Conservation (phyloP, 2,113 vertebrate species). For the Otolemur garnettii region DNA sequence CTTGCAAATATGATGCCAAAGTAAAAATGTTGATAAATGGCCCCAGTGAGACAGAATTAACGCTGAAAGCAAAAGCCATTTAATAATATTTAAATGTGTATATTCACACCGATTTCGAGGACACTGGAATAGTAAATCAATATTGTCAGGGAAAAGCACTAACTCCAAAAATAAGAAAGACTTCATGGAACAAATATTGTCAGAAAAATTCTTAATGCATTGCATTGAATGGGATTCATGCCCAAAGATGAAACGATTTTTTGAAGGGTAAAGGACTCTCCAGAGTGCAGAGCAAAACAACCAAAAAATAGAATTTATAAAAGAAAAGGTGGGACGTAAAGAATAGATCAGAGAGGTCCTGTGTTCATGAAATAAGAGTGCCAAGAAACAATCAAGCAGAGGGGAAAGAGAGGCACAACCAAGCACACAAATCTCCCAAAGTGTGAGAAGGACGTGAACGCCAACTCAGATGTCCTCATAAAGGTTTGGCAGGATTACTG, state of each 20-base stretch:
- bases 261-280: neutral
- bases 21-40: neutral
- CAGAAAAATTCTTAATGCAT: neutral
- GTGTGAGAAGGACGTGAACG: neutral
- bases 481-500: neutral
- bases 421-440: neutral
- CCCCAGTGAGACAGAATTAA: neutral
- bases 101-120: neutral
- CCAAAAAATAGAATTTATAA: neutral
- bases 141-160: neutral
- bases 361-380: neutral
- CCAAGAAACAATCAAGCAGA: neutral
- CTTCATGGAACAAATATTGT: neutral
- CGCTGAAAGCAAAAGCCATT: neutral
- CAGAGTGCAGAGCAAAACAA: neutral
- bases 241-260: neutral
- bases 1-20: neutral
- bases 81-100: neutral
- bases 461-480: neutral
- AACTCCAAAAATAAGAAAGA: slow-evolving; percentile 7
- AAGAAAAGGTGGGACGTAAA: neutral
- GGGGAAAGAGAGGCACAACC: neutral
- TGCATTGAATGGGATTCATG: neutral
- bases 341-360: neutral
- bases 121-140: neutral